Base-by-base conservation (phyloP, 2,888 invertebrate genomes). In the Sympetrum striolatum region DNA sequence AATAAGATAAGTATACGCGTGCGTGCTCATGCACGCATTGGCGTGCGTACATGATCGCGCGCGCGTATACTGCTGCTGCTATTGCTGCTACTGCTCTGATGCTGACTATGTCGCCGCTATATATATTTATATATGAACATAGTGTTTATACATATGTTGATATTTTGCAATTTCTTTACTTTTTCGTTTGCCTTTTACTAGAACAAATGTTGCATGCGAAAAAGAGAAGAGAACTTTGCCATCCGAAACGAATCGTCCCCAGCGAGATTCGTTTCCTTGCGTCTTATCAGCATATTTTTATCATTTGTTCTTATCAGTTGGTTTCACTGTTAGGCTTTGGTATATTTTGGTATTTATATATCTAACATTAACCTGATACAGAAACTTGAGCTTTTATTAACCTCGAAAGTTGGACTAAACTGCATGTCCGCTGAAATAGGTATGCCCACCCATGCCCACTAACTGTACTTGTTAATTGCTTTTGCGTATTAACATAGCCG, bases 231-330 rank as follows among this genome's bases (percentile, higher is more conserved):
- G 18, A 64, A 86, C 25, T 5, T n/a, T 44, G 25, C 2, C 18
- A 18, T 35, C 82, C 15, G 35, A 86, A 22, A 60, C 44, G 37
- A 90, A 25, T 25, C 73, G 12, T 64, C 82, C 73, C 64, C 53
- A 2, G 18, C 18, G 18, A 53, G n/a, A 44, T 80, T 82, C 15
- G 44, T 39, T 18, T 44, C 44, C 35, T 18, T n/a, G 31, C 48
- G 48, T 80, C n/a, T 53, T 53, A 90, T 48, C 12, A 79, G 48
- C 22, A 44, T 86, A 79, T 53, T 53, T n/a, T 58, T 53, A 14
- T 60, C 10, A 64, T 81, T 91, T 92, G 90, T 81, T 82, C 92
- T 91, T 91, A 91, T 91, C 91, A 91, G 90, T 91, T 91, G 92
- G 60, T 64, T 60, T 2, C 4, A 22, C n/a, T 35, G 37, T 35